phyloP scores from a whole-genome alignment of 2,113 vertebrate species.

The Callocephalon fimbriatum region DNA sequence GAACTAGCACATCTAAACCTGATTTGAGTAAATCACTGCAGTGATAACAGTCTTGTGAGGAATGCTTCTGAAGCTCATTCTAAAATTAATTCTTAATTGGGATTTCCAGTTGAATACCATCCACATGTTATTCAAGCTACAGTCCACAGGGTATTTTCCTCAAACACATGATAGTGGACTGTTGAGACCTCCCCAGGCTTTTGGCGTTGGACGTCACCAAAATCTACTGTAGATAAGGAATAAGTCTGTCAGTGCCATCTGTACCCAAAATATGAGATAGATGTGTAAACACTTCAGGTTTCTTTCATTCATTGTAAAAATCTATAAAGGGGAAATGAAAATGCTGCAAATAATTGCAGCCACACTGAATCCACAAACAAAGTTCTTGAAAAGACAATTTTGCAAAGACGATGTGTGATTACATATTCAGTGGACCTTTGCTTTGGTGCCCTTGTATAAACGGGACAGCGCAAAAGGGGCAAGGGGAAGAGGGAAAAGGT shows the following conservation, averaged over 20 bases:
- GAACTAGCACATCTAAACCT: background rate
- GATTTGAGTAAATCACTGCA: background rate
- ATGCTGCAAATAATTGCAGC: background rate
- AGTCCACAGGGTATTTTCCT: background rate
- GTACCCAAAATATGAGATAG: background rate
- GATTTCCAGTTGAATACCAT: background rate
- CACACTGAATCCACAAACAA: background rate
- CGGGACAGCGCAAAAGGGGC: background rate
- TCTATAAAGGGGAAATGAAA: background rate
- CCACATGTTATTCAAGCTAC: background rate
- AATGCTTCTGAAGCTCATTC: background rate
- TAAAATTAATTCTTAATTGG: background rate
- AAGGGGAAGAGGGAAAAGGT: background rate
- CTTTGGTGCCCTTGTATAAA: background rate
- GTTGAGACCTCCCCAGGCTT: background rate
- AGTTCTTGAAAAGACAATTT: background rate
- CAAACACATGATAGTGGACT: fast-evolving
- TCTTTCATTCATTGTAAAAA: background rate
- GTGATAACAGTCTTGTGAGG: background rate
- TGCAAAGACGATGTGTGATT: background rate
- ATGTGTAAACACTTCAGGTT: background rate
- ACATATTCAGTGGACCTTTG: background rate
- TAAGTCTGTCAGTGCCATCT: background rate
- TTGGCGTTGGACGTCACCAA: fast-evolving
- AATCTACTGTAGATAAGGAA: background rate